Conservation (phyloP, 2,113 vertebrate species). For the Herpetotheres cachinnans region DNA sequence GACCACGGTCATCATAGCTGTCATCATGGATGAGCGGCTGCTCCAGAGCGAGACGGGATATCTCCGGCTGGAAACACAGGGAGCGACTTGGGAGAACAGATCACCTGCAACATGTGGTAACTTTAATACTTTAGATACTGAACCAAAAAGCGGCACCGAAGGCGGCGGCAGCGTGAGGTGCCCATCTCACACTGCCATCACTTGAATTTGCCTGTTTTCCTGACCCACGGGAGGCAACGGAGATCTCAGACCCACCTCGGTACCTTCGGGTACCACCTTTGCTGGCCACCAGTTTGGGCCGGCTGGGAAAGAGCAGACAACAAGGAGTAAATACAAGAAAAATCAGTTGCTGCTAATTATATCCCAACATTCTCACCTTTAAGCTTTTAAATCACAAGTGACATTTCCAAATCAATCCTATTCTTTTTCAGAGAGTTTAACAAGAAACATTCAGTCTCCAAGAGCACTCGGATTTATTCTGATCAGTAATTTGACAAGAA, state of each 20-base stretch:
- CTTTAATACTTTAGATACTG: not conserved
- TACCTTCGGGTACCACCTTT: not conserved
- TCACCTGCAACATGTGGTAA: not conserved
- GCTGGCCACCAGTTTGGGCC: not conserved
- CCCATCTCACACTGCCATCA: not conserved
- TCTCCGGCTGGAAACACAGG: not conserved
- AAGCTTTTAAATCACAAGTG: conserved; percentile 23
- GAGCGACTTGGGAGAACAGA: not conserved
- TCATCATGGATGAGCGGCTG: not conserved
- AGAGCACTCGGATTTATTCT: conserved; percentile 16
- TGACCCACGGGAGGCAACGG: not conserved
- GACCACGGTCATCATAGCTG: not conserved
- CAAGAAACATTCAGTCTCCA: conserved; percentile 4
- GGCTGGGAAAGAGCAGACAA: not conserved
- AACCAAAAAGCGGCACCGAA: not conserved
- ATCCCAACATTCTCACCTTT: not conserved
- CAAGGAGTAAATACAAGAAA: not conserved
- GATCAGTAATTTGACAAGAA: conserved; percentile 34
- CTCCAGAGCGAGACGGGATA: not conserved
- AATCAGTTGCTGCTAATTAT: not conserved
- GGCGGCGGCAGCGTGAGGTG: rapidly evolving
- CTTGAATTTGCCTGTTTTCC: not conserved
- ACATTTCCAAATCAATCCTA: conserved; percentile 47
- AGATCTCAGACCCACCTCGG: not conserved
- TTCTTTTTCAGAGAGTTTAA: conserved; percentile 46